Evolutionary conservation across 2,888 invertebrate species (phyloP).

Genomic region (Biston betularia): DNA sequence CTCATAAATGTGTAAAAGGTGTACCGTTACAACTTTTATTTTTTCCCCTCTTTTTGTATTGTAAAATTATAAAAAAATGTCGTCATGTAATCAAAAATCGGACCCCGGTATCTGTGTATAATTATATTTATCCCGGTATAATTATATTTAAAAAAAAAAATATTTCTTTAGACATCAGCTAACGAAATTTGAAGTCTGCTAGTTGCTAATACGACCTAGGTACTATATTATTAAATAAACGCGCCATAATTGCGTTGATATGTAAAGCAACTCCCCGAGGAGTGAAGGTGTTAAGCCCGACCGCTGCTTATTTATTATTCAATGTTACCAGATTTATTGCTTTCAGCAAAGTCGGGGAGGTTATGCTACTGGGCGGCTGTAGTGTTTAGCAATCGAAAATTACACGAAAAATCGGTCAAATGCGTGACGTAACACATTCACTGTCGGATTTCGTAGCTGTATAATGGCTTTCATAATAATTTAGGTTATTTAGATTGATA

Average conservation of each 20-base stretch:
- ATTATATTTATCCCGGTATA: too few relatives aligned
- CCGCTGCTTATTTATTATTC: slow-evolving; percentile 57
- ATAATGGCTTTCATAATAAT: too few relatives aligned
- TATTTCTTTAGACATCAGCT: too few relatives aligned
- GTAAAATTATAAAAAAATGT: too few relatives aligned
- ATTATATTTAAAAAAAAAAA: too few relatives aligned
- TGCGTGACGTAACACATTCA: neutral
- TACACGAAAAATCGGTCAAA: neutral
- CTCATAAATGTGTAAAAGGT: too few relatives aligned
- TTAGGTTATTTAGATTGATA: too few relatives aligned
- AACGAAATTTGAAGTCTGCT: too few relatives aligned
- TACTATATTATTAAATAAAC: slow-evolving; percentile 37
- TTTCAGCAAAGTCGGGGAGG: slow-evolving; percentile 34
- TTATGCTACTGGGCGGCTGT: slow-evolving; percentile 3
- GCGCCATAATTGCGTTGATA: slow-evolving; percentile 37
- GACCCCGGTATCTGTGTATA: too few relatives aligned
- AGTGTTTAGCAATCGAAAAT: neutral
- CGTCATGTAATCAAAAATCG: too few relatives aligned
- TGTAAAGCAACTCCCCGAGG: slow-evolving; percentile 39
- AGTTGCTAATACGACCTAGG: neutral
- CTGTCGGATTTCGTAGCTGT: neutral
- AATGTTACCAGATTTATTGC: slow-evolving; percentile 55
- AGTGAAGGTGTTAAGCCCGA: slow-evolving; percentile 44
- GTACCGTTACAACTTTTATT: too few relatives aligned
- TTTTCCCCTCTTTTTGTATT: too few relatives aligned